Base-by-base conservation (phyloP, 2,888 invertebrate genomes). In the Odontocolon sp. region DNA sequence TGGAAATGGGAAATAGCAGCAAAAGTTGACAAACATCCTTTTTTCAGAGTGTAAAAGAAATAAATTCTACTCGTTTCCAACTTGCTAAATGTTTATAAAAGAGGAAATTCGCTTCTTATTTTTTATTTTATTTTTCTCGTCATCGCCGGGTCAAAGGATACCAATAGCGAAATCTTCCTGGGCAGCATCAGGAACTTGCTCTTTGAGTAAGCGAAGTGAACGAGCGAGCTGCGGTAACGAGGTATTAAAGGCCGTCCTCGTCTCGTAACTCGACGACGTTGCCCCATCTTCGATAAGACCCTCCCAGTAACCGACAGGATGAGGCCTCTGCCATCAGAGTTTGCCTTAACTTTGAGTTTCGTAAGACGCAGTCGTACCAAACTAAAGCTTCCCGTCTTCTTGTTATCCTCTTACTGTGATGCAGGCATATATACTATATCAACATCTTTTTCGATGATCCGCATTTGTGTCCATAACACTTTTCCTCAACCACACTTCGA, bases 161-260 rank as follows among this genome's bases (percentile, higher is more conserved):
- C 21, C 9, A 31, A 61, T 38, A 38, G 54, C 33, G 52, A 47
- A 31, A 45, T 38, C 21, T 42, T 40, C n/a, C n/a, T 38, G 6
- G 31, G 14, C 26, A 40, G 52, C 28, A 38, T 57, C 68, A 38
- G 16, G 28, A 18, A 26, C 36, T 11, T 21, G 6, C 18, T 23
- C 54, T 63, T 45, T 64, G 50, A 52, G 26, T 6, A 40, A 31
- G 40, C 47, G 45, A 68, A 57, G 47, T 33, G 68, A 47, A 8
- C 23, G 14, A 57, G 23, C 11, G 45, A 67, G 42, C 47, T 50
- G 36, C 47, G 40, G 52, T 73, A 67, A 73, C 50, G 66, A 73
- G 40, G 59, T 67, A 59, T 52, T 54, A 63, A 56, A 68, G 42
- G 14, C 14, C 36, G 47, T 54, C 23, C 31, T 26, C 28, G 36